Evolutionary conservation across 2,113 vertebrate genomes (phyloP).

Genomic region (Rattus rattus): DNA sequence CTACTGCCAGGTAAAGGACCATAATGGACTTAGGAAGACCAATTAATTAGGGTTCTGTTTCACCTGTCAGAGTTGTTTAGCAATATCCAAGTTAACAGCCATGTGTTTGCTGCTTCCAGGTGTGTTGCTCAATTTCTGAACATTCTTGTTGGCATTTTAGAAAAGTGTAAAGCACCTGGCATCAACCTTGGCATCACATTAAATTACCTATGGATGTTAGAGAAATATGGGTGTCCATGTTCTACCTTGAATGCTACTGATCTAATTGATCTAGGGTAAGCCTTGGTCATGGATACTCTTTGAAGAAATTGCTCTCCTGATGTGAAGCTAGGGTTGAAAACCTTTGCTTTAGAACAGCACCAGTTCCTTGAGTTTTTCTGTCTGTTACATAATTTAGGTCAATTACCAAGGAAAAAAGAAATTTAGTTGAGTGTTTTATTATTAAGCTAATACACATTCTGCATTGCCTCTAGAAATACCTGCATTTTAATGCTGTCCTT

Average conservation of each 20-base stretch:
- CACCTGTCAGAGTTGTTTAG: conserved; percentile 76
- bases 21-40: conserved; percentile 74
- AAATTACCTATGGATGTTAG: conserved; percentile 52
- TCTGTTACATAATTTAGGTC: conserved; percentile 37
- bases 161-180: conserved; percentile 65
- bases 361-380: conserved; percentile 5
- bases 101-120: conserved; percentile 54
- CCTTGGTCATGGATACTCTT: not conserved
- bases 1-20: conserved; percentile 67
- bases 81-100: conserved; percentile 62
- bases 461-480: conserved; percentile 16
- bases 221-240: conserved; percentile 10
- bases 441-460: conserved; percentile 32
- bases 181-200: conserved; percentile 51
- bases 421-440: conserved; percentile 40
- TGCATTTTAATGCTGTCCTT: conserved; percentile 27
- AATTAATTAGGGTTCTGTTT: conserved; percentile 73
- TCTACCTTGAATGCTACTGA: conserved; percentile 25
- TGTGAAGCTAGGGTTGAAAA: conserved; percentile 28
- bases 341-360: not conserved
- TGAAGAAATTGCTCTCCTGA: conserved; percentile 3
- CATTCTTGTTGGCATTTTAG: conserved; percentile 64
- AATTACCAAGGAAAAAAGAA: conserved; percentile 11
- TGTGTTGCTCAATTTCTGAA: conserved; percentile 71
- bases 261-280: conserved; percentile 50